Conservation (phyloP, 1,140 invertebrate genomes). For the Agrilus planipennis region DNA sequence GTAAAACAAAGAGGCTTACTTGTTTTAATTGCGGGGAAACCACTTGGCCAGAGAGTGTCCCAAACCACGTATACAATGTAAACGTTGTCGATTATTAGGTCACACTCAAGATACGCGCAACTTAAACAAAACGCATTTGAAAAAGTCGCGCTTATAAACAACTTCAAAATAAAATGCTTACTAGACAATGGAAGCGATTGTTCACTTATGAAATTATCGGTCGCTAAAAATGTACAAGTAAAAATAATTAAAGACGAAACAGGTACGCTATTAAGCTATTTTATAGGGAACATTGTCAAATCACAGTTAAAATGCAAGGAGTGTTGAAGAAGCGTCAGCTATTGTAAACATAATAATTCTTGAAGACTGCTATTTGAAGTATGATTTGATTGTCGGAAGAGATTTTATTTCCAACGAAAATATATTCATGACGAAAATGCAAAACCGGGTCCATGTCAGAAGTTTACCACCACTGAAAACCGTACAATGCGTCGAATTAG, state of each 20-base stretch:
- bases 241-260: neutral
- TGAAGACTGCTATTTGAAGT: neutral
- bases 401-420: neutral
- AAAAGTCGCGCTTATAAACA: no score
- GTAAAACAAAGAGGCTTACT: neutral
- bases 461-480: neutral
- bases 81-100: neutral
- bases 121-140: neutral
- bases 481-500: neutral
- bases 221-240: neutral
- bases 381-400: neutral
- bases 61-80: neutral
- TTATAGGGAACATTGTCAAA: neutral
- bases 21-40: conserved; percentile 1
- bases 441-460: neutral
- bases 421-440: neutral
- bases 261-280: neutral
- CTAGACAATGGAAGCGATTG: neutral
- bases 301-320: neutral
- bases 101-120: neutral
- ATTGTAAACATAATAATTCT: neutral
- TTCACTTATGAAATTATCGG: neutral
- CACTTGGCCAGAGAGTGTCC: neutral
- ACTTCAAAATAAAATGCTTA: neutral
- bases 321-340: neutral